These are phyloP conservation scores for Brachionus angularis DNA, from an alignment of 1,140 invertebrate genomes.

Conservation along the genomic window DNA sequence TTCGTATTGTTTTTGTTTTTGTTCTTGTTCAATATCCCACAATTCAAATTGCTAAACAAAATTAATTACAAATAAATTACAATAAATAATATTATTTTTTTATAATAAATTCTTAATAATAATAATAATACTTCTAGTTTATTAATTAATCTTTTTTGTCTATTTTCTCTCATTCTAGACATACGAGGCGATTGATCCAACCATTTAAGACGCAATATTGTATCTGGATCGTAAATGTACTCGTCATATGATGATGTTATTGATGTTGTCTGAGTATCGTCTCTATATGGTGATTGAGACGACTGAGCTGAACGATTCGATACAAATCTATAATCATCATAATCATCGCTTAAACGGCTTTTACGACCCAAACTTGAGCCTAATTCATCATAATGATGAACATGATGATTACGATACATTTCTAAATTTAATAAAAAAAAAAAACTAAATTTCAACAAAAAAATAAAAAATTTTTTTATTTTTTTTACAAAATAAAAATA, in stretches of 20 bases:
- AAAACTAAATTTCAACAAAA: too few species aligned
- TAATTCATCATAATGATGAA: too few species aligned
- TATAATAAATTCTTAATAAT: not conserved
- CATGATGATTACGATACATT: too few species aligned
- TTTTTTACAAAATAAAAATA: too few species aligned
- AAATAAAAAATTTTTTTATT: too few species aligned
- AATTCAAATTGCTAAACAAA: slow-evolving; percentile 36
- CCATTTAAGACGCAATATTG: slow-evolving; percentile 13
- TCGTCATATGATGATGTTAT: not conserved
- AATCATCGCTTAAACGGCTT: too few species aligned
- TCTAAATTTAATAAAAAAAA: too few species aligned
- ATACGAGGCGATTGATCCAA: slow-evolving; percentile 29
- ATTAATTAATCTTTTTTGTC: slow-evolving; percentile 33
- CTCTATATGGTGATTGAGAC: slow-evolving; percentile 1
- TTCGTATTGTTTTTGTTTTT: slow-evolving; percentile 38
- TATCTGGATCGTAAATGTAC: slow-evolving; percentile 15
- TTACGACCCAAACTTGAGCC: too few species aligned
- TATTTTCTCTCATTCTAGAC: slow-evolving; percentile 40
- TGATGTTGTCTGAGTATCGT: too few species aligned
- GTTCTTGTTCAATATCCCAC: slow-evolving; percentile 42
- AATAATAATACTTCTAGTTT: slow-evolving; percentile 25
- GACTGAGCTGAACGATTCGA: not conserved
- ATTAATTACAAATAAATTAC: not conserved
- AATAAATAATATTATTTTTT: not conserved
- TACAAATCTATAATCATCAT: not conserved